Conservation (phyloP, 2,113 vertebrate species). For the Macquaria australasica region DNA sequence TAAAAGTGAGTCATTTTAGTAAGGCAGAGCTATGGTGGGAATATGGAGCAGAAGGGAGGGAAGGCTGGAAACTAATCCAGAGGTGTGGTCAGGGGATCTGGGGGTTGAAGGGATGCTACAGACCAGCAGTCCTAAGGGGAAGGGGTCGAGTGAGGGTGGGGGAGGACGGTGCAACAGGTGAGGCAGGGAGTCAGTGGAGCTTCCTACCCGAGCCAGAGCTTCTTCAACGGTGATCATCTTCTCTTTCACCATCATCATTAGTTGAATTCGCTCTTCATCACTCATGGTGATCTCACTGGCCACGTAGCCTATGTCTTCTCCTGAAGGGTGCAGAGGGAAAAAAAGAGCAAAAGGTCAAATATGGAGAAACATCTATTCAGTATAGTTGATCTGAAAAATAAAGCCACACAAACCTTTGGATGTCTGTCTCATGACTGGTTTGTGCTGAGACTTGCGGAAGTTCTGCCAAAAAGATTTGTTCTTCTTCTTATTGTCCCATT, state of each 20-base stretch:
- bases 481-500: slow-evolving; percentile 97
- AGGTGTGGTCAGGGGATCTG: slow-evolving; percentile 22
- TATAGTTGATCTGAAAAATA: not conserved
- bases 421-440: slow-evolving; percentile 92
- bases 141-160: not conserved
- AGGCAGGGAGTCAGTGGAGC: not conserved
- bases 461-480: slow-evolving; percentile 99
- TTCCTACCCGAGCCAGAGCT: slow-evolving; percentile 94
- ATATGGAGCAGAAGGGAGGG: slow-evolving; percentile 16
- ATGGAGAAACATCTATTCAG: not conserved
- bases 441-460: slow-evolving; percentile 94
- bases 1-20: slow-evolving; percentile 84
- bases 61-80: slow-evolving; percentile 11
- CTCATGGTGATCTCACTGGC: slow-evolving; percentile 99
- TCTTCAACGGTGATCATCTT: slow-evolving; percentile 99
- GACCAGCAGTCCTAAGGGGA: not conserved
- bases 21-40: slow-evolving; percentile 40
- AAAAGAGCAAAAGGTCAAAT: not conserved
- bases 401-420: slow-evolving; percentile 90
- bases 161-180: not conserved
- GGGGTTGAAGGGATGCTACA: slow-evolving; percentile 17
- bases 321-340: slow-evolving; percentile 58
- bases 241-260: slow-evolving; percentile 99
- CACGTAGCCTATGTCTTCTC: slow-evolving; percentile 96
- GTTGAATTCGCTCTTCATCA: slow-evolving; percentile 96